These are phyloP conservation scores for Apocrypta bakeri DNA, from an alignment of 1,140 invertebrate species.

Conservation along the genomic window DNA sequence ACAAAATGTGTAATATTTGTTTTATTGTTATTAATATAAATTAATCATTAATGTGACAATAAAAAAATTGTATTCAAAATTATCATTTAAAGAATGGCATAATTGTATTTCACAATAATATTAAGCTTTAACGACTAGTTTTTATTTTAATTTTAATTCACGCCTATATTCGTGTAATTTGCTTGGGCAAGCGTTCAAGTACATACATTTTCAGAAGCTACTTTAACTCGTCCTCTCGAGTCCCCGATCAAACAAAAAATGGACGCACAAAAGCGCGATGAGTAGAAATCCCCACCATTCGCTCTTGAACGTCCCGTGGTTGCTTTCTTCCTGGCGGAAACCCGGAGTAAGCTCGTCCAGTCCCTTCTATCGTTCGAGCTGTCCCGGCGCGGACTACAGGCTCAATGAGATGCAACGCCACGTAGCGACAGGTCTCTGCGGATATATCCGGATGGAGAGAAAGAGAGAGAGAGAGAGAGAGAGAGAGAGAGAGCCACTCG, in stretches of 20 bases:
- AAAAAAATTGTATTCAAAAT: too few relatives aligned
- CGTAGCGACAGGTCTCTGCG: conserved; percentile 56
- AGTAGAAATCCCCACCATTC: not conserved
- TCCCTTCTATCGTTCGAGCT: not conserved
- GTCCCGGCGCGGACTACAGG: conserved; percentile 10
- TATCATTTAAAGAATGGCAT: too few relatives aligned
- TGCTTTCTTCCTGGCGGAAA: not conserved
- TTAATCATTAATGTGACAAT: too few relatives aligned
- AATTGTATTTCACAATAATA: too few relatives aligned
- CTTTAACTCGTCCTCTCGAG: too few relatives aligned
- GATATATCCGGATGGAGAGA: conserved; percentile 55
- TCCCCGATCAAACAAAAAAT: not conserved
- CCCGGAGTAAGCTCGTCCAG: conserved; percentile 15
- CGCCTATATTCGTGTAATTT: too few relatives aligned
- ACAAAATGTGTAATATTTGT: too few relatives aligned
- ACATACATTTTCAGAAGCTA: too few relatives aligned
- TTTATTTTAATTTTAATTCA: too few relatives aligned
- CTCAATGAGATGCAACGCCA: conserved; percentile 66
- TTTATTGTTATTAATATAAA: too few relatives aligned
- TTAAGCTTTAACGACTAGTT: too few relatives aligned
- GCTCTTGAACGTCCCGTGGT: not conserved
- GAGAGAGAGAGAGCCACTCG: conserved; percentile 52
- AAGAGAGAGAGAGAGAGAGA: conserved; percentile 17
- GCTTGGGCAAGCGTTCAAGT: too few relatives aligned
- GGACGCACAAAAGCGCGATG: not conserved